Evolutionary conservation across 2,888 invertebrate genomes (phyloP), one percentile per base, ranked within the genome.

Genomic region (Xiphydria camelus): DNA sequence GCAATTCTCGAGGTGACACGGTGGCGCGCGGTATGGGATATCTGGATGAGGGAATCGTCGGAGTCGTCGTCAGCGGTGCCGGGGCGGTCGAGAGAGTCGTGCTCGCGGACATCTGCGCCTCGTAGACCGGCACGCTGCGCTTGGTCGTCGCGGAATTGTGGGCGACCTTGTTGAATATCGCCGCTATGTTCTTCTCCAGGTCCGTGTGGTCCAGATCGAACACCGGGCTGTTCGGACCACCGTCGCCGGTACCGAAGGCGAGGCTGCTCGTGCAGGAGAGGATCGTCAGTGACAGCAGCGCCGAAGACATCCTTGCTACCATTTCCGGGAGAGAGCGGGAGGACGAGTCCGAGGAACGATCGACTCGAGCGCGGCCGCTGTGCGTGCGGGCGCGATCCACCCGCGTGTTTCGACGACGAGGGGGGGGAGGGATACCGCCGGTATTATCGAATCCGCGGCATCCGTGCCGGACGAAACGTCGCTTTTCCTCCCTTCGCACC

Each of bases 91-190:
- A 84, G 23, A 83, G 70, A 6, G 81, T 82, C 45, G 83, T 81
- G 31, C 73, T 74, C 19, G 70, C 74, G 22, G 75, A 75, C 10
- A 75, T 64, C 31, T 82, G 80, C 33, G 79, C 79, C 47, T 77
- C 79, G 59, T 80, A 83, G 42, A 84, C 84, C 9, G 84, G 83
- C 55, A 85, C 85, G 54, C 84, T 84, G 7, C 85, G 77, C 62
- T 85, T 85, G n/a, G 85, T 85, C 19, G 85, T 85, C 20, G 81
- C 80, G 44, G 83, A 83, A 12, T 84, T 85, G 61, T 85, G 85
- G 0, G 85, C 85, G 32, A 86, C 86, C 73, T 86, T 85, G 57
- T 83, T 85, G 59, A 86, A 80, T 38, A 86, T 83, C 15, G 86
- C 86, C 4, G 83, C 85, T 25, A 86, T 80, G 66, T 82, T 84